Evolutionary conservation across 1,140 invertebrate species (phyloP), one percentile per base, ranked within the genome.

Genomic region (Pogonomyrmex barbatus): DNA sequence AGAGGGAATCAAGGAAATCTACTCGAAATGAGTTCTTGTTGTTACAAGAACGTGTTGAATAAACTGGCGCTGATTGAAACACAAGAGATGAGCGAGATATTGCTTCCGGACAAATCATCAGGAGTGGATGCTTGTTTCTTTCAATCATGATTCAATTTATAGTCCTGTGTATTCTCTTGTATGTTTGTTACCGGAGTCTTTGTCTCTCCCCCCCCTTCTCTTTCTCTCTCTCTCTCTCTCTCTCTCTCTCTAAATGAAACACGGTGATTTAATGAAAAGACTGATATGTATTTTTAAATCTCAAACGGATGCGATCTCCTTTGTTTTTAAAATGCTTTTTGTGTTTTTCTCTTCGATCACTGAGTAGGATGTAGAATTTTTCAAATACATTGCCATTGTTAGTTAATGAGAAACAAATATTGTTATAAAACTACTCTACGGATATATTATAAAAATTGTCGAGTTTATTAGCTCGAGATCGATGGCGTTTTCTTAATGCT

Each of bases 71-170:
- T 68, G 65, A 75, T 39, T 60, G 45, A 47, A 52, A 73, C 5
- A 14, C 52, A 30, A 70, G 47, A 56, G 33, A 67, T 17, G 30
- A 54, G 12, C 36, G 47, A 50, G 30, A 24, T 83, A 33, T 50
- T 83, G 68, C 9, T 83, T 83, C 79, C 79, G 68, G 68, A 60
- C 68, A 50, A 83, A 73, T 83, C 79, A 50, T 83, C 33, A 83
- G 12, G 42, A 71, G 39, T 42, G 54, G 52, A 60, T 82, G 33
- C 45, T 75, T 3, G n/a, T 47, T 73, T 39, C 54, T 71, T 30
- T 60, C 68, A 30, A 50, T 50, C 42, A 24, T 73, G 36, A 82
- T 73, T 33, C 39, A 82, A n/a, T 60, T 60, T 75, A 62, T 17
- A 82, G 17, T 39, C 33, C 58, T 62, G 33, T 83, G n/a, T 60